Percentiles rank a stretch among this genome's conserved stretches.
Evolutionary conservation across 1,140 invertebrate genomes (phyloP).

Genomic region (Lordiphosa collinella): DNA sequence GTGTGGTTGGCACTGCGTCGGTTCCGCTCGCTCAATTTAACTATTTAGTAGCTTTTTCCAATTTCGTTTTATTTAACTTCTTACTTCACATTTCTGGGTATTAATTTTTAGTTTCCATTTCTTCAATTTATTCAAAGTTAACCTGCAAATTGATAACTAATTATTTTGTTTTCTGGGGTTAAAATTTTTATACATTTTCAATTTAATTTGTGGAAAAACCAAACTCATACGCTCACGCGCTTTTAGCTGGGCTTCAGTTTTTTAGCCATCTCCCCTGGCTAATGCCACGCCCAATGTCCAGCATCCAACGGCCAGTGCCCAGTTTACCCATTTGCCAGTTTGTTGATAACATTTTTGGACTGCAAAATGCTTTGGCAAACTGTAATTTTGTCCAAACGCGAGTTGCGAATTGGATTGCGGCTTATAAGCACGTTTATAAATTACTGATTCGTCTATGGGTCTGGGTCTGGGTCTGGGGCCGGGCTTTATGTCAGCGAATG

Average conservation of each 20-base stretch:
- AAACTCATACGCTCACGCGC: conserved; percentile 47
- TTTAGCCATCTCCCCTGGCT: conserved; percentile 13
- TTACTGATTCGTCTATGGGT: conserved; percentile 63
- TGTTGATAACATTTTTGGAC: conserved; percentile 41
- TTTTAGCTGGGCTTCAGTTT: conserved; percentile 45
- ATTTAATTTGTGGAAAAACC: conserved; percentile 44
- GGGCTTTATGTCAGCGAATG: conserved; percentile 53
- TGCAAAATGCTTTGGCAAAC: conserved; percentile 29
- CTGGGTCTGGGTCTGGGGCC: not conserved
- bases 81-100: too few species aligned
- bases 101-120: too few species aligned
- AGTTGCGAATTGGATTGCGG: conserved; percentile 71
- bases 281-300: conserved; percentile 21
- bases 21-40: too few species aligned
- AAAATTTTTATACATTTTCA: conserved; percentile 51
- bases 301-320: conserved; percentile 35
- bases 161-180: conserved; percentile 25
- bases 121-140: too few species aligned
- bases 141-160: too few species aligned
- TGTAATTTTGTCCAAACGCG: conserved; percentile 59
- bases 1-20: too few species aligned
- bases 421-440: conserved; percentile 75
- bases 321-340: conserved; percentile 29
- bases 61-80: too few species aligned
- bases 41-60: too few species aligned